A percentile compares a stretch with the other conserved stretches of the same genome.
These are phyloP conservation scores for Trichogramma evanescens DNA, from an alignment of 2,888 invertebrate genomes.

Conservation along the genomic window DNA sequence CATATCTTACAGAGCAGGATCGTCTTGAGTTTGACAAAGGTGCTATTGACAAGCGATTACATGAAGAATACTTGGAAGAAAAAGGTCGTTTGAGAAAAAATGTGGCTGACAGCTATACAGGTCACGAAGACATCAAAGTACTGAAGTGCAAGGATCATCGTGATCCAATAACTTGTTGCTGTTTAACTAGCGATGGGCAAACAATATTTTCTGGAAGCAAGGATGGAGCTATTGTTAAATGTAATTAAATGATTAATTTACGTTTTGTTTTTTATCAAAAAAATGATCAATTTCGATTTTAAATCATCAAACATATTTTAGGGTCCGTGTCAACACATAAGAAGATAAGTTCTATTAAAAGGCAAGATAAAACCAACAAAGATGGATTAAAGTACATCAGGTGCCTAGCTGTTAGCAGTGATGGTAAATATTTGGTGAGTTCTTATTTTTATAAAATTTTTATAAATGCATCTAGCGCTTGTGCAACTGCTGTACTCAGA, in stretches of 20 bases:
- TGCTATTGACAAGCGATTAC: constrained; percentile 67
- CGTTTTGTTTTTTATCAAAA: not conserved
- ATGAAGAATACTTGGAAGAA: constrained; percentile 79
- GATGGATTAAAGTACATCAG: constrained; percentile 36
- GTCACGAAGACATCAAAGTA: constrained; percentile 45
- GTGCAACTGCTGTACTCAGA: too few relatives aligned
- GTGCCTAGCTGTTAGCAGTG: constrained; percentile 50
- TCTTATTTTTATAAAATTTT: not conserved
- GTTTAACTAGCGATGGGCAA: constrained; percentile 66
- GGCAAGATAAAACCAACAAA: constrained; percentile 32
- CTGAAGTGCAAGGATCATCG: constrained; percentile 73
- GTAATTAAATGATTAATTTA: constrained; percentile 46
- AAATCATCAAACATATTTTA: constrained; percentile 20
- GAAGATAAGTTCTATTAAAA: constrained; percentile 50
- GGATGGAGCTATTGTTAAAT: constrained; percentile 82
- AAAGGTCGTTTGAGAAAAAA: constrained; percentile 70
- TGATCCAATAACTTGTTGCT: constrained; percentile 72
- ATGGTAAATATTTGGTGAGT: constrained; percentile 72
- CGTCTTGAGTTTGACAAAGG: constrained; percentile 59
- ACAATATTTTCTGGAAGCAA: constrained; percentile 79
- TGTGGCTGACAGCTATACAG: constrained; percentile 61
- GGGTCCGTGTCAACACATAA: constrained; percentile 59
- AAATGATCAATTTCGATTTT: not conserved
- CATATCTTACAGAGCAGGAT: constrained; percentile 52
- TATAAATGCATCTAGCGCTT: too few relatives aligned